Evolutionary conservation across 2,888 invertebrate species (phyloP), one percentile per base, ranked within the genome.

Genomic region (Oegoconia quadripuncta): DNA sequence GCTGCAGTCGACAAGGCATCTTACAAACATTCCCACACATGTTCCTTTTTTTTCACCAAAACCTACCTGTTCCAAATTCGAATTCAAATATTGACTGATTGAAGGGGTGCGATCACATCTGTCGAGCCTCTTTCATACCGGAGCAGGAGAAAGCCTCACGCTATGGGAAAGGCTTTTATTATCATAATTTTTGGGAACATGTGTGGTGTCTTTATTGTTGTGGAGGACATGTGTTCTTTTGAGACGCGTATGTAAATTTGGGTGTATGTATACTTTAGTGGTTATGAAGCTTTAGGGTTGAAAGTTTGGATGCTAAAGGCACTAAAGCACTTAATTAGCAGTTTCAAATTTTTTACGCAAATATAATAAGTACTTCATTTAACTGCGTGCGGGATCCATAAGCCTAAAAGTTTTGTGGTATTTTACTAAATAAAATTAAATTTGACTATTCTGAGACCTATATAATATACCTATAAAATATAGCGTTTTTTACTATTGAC

Each of bases 11-110:
- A 23, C 11, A 23, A 23, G 11, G 23, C 11, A 9, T 11, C 4
- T 14, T 15, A 28, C 15, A 17, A 12, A 50, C 36, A 46, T 66
- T 67, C 68, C 63, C 64, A 64, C 62, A 54, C 46, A 54, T 52
- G 52, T 48, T 52, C 31, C 11, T 34, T 46, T 48, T 50, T 42
- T 49, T 48, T 42, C 1, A 17, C 33, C 20, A 26, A 42, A 32
- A 32, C 34, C 44, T 59, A 54, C 54, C 55, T 52, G 39, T 41
- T 33, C 38, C 35, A 38, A 42, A 42, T 42, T 16, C 7, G 56
- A 77, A 79, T 79, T 78, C 80, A 84, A 84, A 83, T 83, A 84
- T 82, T 81, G 82, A 79, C 77, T 82, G 82, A 86, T 84, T 84
- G 86, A 86, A 82, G 83, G 84, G 83, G 79, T 76, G 62, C 55